Evolutionary conservation across 2,797 vertebrate species (phyloP), one percentile per base, ranked within the genome.

Genomic region (Takifugu ocellatus): DNA sequence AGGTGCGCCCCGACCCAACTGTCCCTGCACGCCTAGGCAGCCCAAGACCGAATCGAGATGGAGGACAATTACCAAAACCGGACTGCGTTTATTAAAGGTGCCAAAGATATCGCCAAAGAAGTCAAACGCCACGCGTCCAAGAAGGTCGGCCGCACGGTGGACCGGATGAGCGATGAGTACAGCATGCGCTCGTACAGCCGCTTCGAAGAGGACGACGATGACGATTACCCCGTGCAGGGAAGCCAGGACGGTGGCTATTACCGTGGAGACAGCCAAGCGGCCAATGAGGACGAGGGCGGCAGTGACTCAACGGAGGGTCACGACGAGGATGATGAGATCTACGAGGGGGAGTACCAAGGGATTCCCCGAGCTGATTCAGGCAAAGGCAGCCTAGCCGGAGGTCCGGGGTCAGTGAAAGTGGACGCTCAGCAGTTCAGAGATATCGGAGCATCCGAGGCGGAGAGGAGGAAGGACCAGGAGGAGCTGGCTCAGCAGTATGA

Each of bases 101-200:
- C 96, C 76, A 98, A 98, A 87, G 96, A 98, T 89, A 97, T 99
- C 31, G 97, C 97, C 75, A 97, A 97, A 86, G 97, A 96, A 73
- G 94, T 97, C 75, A 95, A 98, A 82, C 90, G 91, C 21, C 96
- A 98, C 0, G 94, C 96, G 0, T 59, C 91, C 48, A 97, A 96
- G 90, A 98, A 97, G 74, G 93, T 96, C 17, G 93, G 92, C 54
- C 93, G 92, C 31, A 91, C 94, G 2, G 84, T 96, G 72, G 96
- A 98, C 81, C 88, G 89, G 4, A 1, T 97, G 88, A 86, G 82
- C 44, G 97, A 98, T 0, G 96, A 99, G 64, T 98, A 98, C 88
- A 95, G 93, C 62, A 94, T 91, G 52, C 93, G 95, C 53, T 95
- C 96, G 47, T 99, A 99, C 84, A 88, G 91, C 7, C 94, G 95